Percentiles rank a stretch among this genome's conserved stretches.
Conservation (phyloP, 2,888 invertebrate genomes). For the Imbricaverruca yamaguchii region DNA sequence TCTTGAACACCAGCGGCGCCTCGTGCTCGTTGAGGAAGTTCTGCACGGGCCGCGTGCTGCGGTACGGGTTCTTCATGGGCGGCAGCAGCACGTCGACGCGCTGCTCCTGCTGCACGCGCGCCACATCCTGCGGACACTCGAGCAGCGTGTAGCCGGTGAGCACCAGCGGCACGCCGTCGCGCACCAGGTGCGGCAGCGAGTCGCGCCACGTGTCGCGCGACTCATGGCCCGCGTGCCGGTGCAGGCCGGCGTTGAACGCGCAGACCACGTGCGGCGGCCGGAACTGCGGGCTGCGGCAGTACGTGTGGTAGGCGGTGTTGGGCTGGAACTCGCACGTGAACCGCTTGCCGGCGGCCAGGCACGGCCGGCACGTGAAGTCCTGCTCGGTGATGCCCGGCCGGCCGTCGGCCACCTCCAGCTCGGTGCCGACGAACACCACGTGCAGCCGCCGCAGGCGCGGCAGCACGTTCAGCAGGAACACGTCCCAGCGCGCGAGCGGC, state of each 20-base stretch:
- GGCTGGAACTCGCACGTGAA: background rate
- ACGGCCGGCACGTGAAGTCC: constrained; percentile 1
- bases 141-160: constrained; percentile 29
- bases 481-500: constrained; percentile 27
- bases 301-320: constrained; percentile 15
- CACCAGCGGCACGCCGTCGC: constrained; percentile 25
- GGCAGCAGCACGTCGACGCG: constrained; percentile 18
- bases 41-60: constrained; percentile 28
- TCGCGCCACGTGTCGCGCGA: constrained; percentile 24
- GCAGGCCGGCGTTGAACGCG: constrained; percentile 31
- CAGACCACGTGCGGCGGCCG: constrained; percentile 25
- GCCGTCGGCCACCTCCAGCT: constrained; percentile 12
- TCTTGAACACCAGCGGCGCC: constrained; percentile 25
- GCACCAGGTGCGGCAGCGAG: constrained; percentile 21
- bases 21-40: constrained; percentile 25
- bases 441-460: constrained; percentile 25
- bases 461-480: constrained; percentile 27
- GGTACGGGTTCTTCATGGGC: constrained; percentile 27
- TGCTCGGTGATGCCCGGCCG: background rate
- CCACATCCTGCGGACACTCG: constrained; percentile 27
- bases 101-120: constrained; percentile 18
- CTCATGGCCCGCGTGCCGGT: constrained; percentile 24
- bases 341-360: background rate
- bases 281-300: constrained; percentile 21
- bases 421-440: constrained; percentile 28